Percentiles rank a stretch among this genome's conserved stretches.
phyloP scores from a whole-genome alignment of 2,797 vertebrate species.

The Hydrolagus colliei region DNA sequence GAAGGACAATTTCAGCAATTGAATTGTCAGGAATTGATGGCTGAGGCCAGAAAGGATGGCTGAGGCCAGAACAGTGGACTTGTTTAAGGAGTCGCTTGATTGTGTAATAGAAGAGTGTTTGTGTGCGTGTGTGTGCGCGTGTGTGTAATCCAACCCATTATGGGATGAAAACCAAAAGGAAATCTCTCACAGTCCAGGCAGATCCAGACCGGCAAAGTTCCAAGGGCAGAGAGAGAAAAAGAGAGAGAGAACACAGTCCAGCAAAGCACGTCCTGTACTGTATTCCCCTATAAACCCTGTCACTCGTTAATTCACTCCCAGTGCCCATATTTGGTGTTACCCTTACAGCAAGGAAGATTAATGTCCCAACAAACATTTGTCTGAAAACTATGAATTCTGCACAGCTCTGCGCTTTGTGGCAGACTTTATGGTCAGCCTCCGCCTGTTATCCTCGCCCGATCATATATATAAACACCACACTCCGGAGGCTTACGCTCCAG shows the following conservation, averaged over 20 bases:
- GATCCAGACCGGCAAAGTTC: background rate
- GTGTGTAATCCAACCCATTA: background rate
- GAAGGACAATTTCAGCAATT: too few relatives aligned
- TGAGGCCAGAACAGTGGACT: too few relatives aligned
- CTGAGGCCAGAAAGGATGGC: too few relatives aligned
- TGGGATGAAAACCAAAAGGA: background rate
- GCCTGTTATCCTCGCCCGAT: slow-evolving; percentile 48
- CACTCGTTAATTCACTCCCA: background rate
- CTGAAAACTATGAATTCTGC: slow-evolving; percentile 5
- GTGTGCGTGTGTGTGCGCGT: too few relatives aligned
- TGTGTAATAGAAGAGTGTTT: too few relatives aligned
- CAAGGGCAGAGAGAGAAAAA: background rate
- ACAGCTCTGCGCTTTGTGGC: background rate
- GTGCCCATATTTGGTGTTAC: slow-evolving; percentile 22
- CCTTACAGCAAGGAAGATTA: background rate
- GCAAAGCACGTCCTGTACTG: too few relatives aligned
- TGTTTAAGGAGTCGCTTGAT: too few relatives aligned
- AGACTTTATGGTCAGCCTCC: slow-evolving; percentile 48
- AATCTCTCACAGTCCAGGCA: background rate
- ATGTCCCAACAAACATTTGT: background rate
- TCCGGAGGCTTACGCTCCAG: slow-evolving; percentile 57
- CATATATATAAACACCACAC: slow-evolving; percentile 63
- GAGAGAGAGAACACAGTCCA: background rate
- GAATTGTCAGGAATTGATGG: too few relatives aligned
- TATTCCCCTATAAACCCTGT: background rate